A percentile compares a stretch with the other conserved stretches of the same genome.
Conservation (phyloP, 2,888 invertebrate species). For the Chirona hameri region DNA sequence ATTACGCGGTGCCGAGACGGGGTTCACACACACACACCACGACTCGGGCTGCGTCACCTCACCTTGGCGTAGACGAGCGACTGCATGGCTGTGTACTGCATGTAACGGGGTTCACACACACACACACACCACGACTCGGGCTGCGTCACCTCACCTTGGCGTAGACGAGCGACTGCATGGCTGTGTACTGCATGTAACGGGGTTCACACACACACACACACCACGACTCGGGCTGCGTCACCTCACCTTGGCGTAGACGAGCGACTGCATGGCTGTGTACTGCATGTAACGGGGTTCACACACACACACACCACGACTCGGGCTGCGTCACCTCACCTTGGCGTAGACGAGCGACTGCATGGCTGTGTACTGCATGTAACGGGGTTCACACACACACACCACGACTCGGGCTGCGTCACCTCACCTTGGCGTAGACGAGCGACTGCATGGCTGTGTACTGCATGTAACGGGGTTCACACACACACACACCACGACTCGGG, state of each 20-base stretch:
- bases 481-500: not conserved
- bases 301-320: not conserved
- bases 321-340: conserved; percentile 42
- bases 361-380: conserved; percentile 47
- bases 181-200: conserved; percentile 47
- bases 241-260: conserved; percentile 47
- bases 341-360: conserved; percentile 49
- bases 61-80: conserved; percentile 48
- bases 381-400: no score
- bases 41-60: not conserved
- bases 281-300: no score
- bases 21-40: no score
- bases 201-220: no score
- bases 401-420: not conserved
- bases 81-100: conserved; percentile 48
- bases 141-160: conserved; percentile 43
- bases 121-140: not conserved
- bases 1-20: not conserved
- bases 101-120: no score
- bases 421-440: conserved; percentile 47
- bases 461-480: no score
- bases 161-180: conserved; percentile 49
- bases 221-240: not conserved
- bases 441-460: conserved; percentile 49
- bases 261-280: conserved; percentile 48